A percentile compares a stretch with the other conserved stretches of the same genome.
Conservation (phyloP, 2,113 vertebrate genomes). For the Ascaphus truei region DNA sequence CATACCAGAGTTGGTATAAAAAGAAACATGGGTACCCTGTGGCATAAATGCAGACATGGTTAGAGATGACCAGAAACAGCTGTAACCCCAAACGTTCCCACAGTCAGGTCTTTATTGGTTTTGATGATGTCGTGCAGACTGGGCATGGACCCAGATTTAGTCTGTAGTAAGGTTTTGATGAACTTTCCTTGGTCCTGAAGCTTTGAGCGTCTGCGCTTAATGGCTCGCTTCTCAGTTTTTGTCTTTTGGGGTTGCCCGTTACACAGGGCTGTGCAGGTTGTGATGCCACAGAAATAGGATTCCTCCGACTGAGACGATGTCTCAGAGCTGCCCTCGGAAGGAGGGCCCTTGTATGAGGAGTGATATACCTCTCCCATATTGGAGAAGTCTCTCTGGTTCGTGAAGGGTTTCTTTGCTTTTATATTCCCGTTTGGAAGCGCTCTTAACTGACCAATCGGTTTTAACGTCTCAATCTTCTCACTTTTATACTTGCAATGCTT, state of each 20-base stretch:
- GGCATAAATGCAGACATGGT: conserved; percentile 50
- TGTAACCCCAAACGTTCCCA: conserved; percentile 84
- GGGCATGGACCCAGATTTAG: conserved; percentile 74
- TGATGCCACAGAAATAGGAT: conserved; percentile 79
- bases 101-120: conserved; percentile 85
- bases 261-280: conserved; percentile 72
- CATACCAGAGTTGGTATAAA: conserved; percentile 65
- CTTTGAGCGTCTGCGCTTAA: conserved; percentile 83
- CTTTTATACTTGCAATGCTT: conserved; percentile 88
- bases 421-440: conserved; percentile 67
- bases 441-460: conserved; percentile 56
- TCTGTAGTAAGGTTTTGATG: conserved; percentile 77
- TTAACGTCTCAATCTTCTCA: conserved; percentile 84
- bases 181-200: conserved; percentile 75
- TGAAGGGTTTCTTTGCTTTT: conserved; percentile 73
- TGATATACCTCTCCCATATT: conserved; percentile 70
- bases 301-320: conserved; percentile 89
- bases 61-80: conserved; percentile 84
- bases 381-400: conserved; percentile 72
- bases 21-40: conserved; percentile 55
- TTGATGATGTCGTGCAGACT: conserved; percentile 90
- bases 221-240: conserved; percentile 85
- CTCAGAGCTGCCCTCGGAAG: conserved; percentile 81
- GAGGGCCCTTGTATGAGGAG: conserved; percentile 71
- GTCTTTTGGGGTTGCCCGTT: conserved; percentile 77